Evolutionary conservation across 92 coral and sea anemone genomes (phyloP).

Genomic region (Phenganax marumi): DNA sequence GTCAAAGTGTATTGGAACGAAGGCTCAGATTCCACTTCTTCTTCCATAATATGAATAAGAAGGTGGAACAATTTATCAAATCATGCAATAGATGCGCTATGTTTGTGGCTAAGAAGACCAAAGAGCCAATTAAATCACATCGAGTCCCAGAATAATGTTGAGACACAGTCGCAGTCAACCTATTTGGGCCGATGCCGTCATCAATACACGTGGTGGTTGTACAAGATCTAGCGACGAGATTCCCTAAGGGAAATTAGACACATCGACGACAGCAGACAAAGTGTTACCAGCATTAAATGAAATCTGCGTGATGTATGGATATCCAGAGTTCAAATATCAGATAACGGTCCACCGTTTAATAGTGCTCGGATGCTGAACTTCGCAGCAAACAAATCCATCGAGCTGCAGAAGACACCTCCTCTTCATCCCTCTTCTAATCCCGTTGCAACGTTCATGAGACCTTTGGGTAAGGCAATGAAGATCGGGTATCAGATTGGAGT

Average conservation of each 20-base stretch:
- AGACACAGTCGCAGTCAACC: background rate
- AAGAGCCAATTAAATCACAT: constrained; percentile 1
- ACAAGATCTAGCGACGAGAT: constrained; percentile 3
- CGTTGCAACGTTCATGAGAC: no score
- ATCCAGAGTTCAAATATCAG: no score
- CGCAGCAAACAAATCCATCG: no score
- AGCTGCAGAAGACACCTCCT: no score
- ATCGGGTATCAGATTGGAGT: no score
- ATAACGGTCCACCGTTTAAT: no score
- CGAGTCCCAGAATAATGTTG: background rate
- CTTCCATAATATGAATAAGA: constrained; percentile 6
- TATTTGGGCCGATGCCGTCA: constrained; percentile 4
- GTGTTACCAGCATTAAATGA: background rate
- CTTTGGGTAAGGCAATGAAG: no score
- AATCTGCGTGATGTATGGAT: constrained; percentile 2
- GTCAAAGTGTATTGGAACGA: no score
- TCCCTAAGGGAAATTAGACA: background rate
- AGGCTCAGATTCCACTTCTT: background rate
- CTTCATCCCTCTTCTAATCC: no score
- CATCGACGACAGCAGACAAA: background rate
- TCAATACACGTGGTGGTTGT: constrained; percentile 7
- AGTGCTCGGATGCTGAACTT: no score
- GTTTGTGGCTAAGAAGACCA: background rate
- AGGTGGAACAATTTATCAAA: background rate
- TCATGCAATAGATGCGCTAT: background rate